These are phyloP conservation scores for Pherbina coryleti DNA, from an alignment of 2,888 invertebrate genomes.

Conservation along the genomic window DNA sequence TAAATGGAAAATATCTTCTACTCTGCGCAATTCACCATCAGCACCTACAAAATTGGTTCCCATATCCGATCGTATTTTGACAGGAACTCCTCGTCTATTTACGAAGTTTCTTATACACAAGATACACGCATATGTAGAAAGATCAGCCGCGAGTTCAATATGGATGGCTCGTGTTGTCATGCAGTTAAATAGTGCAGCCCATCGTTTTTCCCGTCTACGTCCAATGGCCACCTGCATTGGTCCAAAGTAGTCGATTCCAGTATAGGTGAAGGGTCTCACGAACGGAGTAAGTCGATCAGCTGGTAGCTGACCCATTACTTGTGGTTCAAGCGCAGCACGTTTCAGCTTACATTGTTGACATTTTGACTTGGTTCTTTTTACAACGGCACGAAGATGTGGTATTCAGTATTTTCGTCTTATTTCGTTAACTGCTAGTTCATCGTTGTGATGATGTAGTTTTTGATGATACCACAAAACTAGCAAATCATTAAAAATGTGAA, in stretches of 20 bases:
- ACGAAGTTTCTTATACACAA: not conserved
- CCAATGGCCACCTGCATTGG: slow-evolving; percentile 2
- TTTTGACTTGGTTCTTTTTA: not conserved
- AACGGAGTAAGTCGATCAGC: too few relatives aligned
- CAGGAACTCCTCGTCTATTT: slow-evolving; percentile 4
- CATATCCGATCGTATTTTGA: slow-evolving; percentile 31
- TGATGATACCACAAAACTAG: too few relatives aligned
- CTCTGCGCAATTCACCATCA: not conserved
- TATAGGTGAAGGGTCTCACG: too few relatives aligned
- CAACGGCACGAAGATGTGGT: not conserved
- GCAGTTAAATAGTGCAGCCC: slow-evolving; percentile 35
- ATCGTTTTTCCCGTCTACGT: slow-evolving; percentile 30
- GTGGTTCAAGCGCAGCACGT: not conserved
- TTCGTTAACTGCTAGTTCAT: slow-evolving; percentile 27
- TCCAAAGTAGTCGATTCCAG: too few relatives aligned
- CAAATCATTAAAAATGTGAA: not conserved
- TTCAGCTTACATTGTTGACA: slow-evolving; percentile 4
- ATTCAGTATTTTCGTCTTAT: slow-evolving; percentile 26
- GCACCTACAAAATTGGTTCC: slow-evolving; percentile 41
- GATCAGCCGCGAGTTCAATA: slow-evolving; percentile 12
- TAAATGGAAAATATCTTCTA: not conserved
- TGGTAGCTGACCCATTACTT: slow-evolving; percentile 44
- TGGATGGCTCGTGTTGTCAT: slow-evolving; percentile 24
- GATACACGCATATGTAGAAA: slow-evolving; percentile 11
- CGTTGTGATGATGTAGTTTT: too few relatives aligned